Conservation (phyloP, 2,797 vertebrate genomes). For the Trachurus trachurus region DNA sequence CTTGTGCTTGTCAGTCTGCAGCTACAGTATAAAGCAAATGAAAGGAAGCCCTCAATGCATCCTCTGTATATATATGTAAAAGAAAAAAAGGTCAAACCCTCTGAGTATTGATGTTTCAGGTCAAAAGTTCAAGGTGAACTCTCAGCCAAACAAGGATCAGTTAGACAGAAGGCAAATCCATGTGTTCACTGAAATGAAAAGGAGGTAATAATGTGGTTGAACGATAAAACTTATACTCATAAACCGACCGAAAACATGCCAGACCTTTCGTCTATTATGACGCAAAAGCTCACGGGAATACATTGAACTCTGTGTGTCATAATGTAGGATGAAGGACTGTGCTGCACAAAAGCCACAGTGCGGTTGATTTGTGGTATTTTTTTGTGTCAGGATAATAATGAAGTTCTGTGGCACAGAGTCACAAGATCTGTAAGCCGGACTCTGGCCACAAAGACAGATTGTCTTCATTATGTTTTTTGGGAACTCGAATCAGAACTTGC, state of each 20-base stretch:
- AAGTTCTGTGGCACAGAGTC: background rate
- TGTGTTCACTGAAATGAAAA: background rate
- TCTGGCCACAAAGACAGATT: background rate
- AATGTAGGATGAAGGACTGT: background rate
- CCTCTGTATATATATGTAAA: no score
- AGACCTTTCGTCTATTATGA: background rate
- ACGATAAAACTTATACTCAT: background rate
- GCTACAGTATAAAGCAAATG: background rate
- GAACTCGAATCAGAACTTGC: background rate
- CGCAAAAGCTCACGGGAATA: background rate
- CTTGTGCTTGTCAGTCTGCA: background rate
- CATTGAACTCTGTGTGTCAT: background rate
- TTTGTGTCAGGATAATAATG: background rate
- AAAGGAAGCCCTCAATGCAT: background rate
- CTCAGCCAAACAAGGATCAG: background rate
- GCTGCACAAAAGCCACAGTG: background rate
- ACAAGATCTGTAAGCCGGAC: background rate
- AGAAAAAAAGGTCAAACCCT: background rate
- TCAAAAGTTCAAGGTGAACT: background rate
- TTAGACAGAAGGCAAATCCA: background rate
- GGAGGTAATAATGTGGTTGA: background rate
- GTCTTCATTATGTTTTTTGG: background rate
- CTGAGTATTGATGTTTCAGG: background rate
- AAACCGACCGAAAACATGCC: background rate
- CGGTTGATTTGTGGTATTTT: background rate